phyloP scores from a whole-genome alignment of 92 coral and sea anemone genomes.

The Montipora capitata region DNA sequence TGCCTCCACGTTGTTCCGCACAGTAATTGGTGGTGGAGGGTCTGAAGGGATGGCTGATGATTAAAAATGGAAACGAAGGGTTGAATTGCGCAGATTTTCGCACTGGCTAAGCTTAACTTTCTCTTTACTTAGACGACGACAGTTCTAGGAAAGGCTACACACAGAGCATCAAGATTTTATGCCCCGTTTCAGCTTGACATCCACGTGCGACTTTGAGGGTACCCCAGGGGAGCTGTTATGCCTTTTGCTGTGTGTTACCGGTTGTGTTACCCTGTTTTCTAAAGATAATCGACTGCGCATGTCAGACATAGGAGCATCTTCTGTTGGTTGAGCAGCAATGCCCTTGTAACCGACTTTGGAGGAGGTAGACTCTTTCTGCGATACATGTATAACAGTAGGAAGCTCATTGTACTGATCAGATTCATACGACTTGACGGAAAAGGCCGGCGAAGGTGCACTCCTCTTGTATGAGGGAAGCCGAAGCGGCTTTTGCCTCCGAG shows the following conservation, averaged over 20 bases:
- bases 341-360: conserved; percentile 33
- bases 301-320: conserved; percentile 4
- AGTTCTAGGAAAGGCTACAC: too few species aligned
- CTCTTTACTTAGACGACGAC: too few species aligned
- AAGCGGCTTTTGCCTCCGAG: conserved; percentile 61
- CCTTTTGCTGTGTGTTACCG: conserved; percentile 53
- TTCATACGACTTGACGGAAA: conserved; percentile 86
- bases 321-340: conserved; percentile 2
- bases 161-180: not conserved
- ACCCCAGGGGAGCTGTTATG: conserved; percentile 48
- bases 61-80: too few species aligned
- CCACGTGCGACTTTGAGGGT: conserved; percentile 74
- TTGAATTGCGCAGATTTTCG: too few species aligned
- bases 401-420: conserved; percentile 86
- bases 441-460: conserved; percentile 79
- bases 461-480: conserved; percentile 74
- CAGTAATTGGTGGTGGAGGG: too few species aligned
- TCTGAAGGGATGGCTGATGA: too few species aligned
- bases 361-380: conserved; percentile 43
- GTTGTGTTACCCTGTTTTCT: conserved; percentile 24
- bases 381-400: conserved; percentile 82
- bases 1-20: too few species aligned
- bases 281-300: conserved; percentile 11
- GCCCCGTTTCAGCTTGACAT: conserved; percentile 22
- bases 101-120: too few species aligned